A percentile compares a stretch with the other conserved stretches of the same genome.
Evolutionary conservation across 2,888 invertebrate genomes (phyloP).

Genomic region (Macrosiphum euphorbiae): DNA sequence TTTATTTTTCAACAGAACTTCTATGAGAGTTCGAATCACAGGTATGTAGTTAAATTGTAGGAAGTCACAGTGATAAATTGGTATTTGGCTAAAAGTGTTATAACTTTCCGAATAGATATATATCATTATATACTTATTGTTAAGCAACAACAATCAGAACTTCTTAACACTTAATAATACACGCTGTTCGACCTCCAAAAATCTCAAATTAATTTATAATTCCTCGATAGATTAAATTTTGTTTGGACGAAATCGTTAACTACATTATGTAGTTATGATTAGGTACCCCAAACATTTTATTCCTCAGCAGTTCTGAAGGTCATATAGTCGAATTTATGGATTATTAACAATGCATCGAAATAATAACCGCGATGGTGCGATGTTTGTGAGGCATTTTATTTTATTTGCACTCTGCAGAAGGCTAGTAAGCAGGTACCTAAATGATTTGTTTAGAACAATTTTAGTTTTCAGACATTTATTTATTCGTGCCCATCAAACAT

Average conservation of each 20-base stretch:
- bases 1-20: background rate
- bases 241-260: background rate
- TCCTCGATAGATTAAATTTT: background rate
- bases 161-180: background rate
- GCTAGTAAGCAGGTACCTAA: background rate
- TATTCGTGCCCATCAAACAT: background rate
- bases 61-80: background rate
- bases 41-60: background rate
- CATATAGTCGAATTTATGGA: background rate
- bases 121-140: background rate
- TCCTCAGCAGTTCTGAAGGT: background rate
- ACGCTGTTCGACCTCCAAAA: background rate
- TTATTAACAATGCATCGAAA: background rate
- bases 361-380: background rate
- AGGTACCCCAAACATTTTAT: background rate
- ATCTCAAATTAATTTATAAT: background rate
- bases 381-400: background rate
- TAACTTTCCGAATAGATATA: background rate
- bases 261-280: background rate
- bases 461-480: background rate
- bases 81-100: background rate
- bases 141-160: background rate
- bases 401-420: background rate
- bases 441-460: background rate
- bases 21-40: background rate